Percentiles rank a stretch among this genome's conserved stretches.
phyloP scores from a whole-genome alignment of 1,140 invertebrate genomes.

The Heliconius hewitsoni region DNA sequence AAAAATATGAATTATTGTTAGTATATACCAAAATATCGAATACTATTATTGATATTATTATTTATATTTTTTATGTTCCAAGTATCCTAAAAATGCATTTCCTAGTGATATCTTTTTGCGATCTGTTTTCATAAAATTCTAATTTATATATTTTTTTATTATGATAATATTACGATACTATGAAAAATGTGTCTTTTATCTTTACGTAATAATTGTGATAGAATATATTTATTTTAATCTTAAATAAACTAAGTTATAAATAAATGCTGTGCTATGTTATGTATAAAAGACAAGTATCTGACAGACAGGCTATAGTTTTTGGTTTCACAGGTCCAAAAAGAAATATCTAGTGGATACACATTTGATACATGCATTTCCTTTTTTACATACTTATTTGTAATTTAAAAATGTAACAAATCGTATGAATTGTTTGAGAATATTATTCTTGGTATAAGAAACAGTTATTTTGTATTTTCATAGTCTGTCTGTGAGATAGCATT shows the following conservation, averaged over 20 bases:
- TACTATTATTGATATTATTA: not conserved
- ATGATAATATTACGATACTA: not conserved
- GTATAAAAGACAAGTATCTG: not conserved
- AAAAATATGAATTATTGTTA: too few species aligned
- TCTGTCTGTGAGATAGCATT: too few species aligned
- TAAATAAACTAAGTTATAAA: constrained; percentile 9
- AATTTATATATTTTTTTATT: not conserved
- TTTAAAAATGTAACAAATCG: too few species aligned
- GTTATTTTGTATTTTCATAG: too few species aligned
- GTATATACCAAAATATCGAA: not conserved
- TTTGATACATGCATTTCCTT: too few species aligned
- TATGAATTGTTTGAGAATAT: too few species aligned
- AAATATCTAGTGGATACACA: too few species aligned
- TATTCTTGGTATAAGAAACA: too few species aligned
- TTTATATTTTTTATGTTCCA: constrained; percentile 13
- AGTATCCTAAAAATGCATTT: constrained; percentile 2
- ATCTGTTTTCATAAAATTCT: constrained; percentile 12
- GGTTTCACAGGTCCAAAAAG: too few species aligned
- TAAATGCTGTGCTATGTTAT: not conserved
- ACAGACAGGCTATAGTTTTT: too few species aligned
- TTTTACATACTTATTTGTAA: too few species aligned
- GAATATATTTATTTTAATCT: not conserved
- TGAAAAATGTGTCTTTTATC: not conserved
- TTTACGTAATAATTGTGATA: constrained; percentile 8
- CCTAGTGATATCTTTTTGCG: constrained; percentile 1